Evolutionary conservation across 2,113 vertebrate genomes (phyloP), one percentile per base, ranked within the genome.

Genomic region (Corydoras sp.): DNA sequence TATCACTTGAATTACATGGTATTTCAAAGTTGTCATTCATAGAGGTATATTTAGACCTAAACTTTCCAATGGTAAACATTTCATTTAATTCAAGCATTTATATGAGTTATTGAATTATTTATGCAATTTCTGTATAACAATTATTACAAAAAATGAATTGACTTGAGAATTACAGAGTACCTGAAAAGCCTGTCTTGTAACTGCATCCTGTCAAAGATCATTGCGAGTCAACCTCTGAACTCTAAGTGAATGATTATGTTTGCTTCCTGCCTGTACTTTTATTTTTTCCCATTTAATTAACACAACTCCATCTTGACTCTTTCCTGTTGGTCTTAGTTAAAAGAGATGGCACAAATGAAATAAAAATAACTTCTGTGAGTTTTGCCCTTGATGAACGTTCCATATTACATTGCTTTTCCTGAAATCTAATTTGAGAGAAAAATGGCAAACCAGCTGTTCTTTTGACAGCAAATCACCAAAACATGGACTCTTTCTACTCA

Each of bases 381-480:
- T 65, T 61, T 2, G 76, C 69, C 68, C 76, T 69, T 62, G 68
- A 73, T 65, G 76, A 79, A 76, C 62, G 68, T 77, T 80, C 76
- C 68, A 62, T 72, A 77, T 78, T 76, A 75, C 77, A 77, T 77
- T 80, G 78, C 77, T 81, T 84, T 43, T 80, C 76, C 73, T 77
- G 76, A 83, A 83, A 84, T 84, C 83, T 84, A 84, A 84, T 84
- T 84, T 83, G 81, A 84, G 81, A 77, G 78, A 84, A 80, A 74
- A 84, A 82, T 82, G 81, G 83, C 83, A 81, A 83, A 79, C 83
- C 83, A 84, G 83, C 83, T 84, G 83, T 84, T 84, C 83, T 81
- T 83, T 84, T 84, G 83, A 84, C 76, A 77, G 83, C 81, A 73
- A 79, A 76, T 68, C 82, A 84, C 83, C 83, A 83, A 84, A 84